Evolutionary conservation across 2,888 invertebrate genomes (phyloP), one percentile per base, ranked within the genome.

Genomic region (Pandemis heparana): DNA sequence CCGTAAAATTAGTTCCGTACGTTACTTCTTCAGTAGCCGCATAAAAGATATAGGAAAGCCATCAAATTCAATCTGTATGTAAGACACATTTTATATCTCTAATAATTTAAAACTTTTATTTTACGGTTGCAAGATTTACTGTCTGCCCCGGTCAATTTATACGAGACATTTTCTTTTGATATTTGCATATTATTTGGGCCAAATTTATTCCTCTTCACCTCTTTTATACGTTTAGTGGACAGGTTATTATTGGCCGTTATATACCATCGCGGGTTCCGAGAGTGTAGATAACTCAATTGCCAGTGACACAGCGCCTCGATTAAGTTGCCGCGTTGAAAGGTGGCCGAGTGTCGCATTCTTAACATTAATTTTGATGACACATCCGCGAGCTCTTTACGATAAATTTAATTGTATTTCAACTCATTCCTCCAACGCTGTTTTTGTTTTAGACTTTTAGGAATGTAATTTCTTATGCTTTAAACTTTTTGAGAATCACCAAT

Each of bases 21-120:
- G 70, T 82, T 84, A 84, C 85, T 87, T 82, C 85, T 89, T 88
- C 92, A 89, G 92, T 86, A 92, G 92, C 91, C 81, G 82, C 85
- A 87, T 85, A 82, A 87, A 71, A 88, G 84, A 90, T 88, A 88
- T 86, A 88, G 82, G 43, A 79, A 79, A 82, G 83, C 87, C 84
- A 88, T 90, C 81, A 84, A 84, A 84, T 84, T 87, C 87, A 88
- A 75, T 48, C 46, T 60, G 87, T 79, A 82, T 80, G 80, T 83
- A 83, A 87, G 88, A 89, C 88, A 90, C 83, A 83, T 90, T 74
- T 90, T 90, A 91, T 88, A 83, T 76, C 78, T 79, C 82, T 82
- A 86, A 86, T 91, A 91, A 86, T 85, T 91, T 83, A 87, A 82
- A 81, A 82, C 84, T 88, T 87, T 87, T 87, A 91, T 88, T 89